Evolutionary conservation across 2,888 invertebrate genomes (phyloP).

Genomic region (Tanytarsus gracilentus): DNA sequence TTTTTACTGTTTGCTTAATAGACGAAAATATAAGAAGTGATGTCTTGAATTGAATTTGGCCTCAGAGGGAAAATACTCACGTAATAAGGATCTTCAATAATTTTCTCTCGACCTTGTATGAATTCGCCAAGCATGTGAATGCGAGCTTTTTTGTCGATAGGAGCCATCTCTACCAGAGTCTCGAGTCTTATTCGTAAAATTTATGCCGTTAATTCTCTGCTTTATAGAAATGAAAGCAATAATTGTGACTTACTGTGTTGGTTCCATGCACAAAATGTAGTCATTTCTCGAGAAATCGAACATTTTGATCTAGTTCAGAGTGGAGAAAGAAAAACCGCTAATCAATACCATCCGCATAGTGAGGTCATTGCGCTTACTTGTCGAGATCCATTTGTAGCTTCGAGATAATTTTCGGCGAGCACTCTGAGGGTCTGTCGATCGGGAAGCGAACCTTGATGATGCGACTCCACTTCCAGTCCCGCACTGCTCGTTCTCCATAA

Average conservation of each 20-base stretch:
- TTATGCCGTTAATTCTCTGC: background rate
- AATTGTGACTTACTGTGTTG: conserved; percentile 31
- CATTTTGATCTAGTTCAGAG: background rate
- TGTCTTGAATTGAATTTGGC: background rate
- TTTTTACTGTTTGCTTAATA: background rate
- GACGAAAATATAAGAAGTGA: background rate
- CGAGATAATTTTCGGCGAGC: conserved; percentile 12
- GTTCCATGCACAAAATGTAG: conserved; percentile 22
- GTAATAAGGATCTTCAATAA: conserved; percentile 85
- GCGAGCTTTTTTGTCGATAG: conserved; percentile 54
- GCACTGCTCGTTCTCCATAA: conserved; percentile 2
- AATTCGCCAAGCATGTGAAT: conserved; percentile 71
- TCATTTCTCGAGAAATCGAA: conserved; percentile 23
- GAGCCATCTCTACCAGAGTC: conserved; percentile 53
- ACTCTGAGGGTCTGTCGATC: conserved; percentile 36
- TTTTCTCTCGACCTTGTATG: conserved; percentile 65
- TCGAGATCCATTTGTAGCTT: conserved; percentile 10
- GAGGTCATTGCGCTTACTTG: conserved; percentile 18
- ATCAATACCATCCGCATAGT: conserved; percentile 34
- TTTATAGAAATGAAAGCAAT: background rate
- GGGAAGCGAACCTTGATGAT: conserved; percentile 30
- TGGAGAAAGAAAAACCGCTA: conserved; percentile 52
- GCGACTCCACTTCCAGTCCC: background rate
- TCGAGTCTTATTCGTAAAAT: conserved; percentile 50
- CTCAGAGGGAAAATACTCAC: conserved; percentile 48